These are phyloP conservation scores for Probosciger aterrimus DNA, from an alignment of 2,113 vertebrate species.

Conservation along the genomic window DNA sequence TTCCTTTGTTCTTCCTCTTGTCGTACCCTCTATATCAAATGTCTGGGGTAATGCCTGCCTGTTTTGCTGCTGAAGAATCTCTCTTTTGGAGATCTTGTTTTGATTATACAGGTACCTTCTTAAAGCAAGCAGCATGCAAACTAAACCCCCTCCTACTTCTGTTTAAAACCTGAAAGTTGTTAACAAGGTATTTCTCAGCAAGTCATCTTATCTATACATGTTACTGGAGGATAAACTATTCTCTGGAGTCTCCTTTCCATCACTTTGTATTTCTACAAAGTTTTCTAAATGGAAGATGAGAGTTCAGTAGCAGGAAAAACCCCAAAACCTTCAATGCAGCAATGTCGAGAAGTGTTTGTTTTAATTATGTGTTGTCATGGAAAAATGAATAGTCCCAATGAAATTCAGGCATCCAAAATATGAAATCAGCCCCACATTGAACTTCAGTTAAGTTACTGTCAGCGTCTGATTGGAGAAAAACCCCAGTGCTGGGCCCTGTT, in stretches of 20 bases:
- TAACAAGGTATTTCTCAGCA: slow-evolving; percentile 42
- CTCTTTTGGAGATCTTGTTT: slow-evolving; percentile 5
- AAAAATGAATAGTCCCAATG: background rate
- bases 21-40: background rate
- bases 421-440: background rate
- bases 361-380: background rate
- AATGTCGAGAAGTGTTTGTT: background rate
- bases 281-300: background rate
- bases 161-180: slow-evolving; percentile 20
- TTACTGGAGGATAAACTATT: slow-evolving; percentile 29
- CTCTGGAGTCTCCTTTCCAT: slow-evolving; percentile 1
- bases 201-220: background rate
- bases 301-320: background rate
- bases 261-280: background rate
- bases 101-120: background rate
- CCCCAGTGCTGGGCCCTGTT: background rate
- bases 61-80: background rate
- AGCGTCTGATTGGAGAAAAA: background rate
- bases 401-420: background rate
- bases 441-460: background rate
- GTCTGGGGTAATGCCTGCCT: background rate
- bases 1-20: slow-evolving; percentile 18
- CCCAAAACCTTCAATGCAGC: background rate
- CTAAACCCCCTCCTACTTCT: background rate
- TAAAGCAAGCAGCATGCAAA: background rate